Evolutionary conservation across 2,888 invertebrate species (phyloP).

Genomic region (Mythimna ferrago): DNA sequence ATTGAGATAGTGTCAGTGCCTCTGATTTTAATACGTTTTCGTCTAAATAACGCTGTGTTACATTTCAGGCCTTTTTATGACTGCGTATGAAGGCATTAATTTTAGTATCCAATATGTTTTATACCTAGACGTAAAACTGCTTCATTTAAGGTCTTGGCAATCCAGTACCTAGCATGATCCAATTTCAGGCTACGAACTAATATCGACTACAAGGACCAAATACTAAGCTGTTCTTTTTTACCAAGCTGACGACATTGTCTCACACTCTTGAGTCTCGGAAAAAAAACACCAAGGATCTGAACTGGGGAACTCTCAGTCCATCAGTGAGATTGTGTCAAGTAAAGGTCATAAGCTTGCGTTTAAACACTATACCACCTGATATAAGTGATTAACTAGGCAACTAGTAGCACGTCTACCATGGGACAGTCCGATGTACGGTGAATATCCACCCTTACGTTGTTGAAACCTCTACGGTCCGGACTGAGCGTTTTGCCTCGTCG

Average conservation of each 20-base stretch:
- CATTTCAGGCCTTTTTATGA: conserved; percentile 4
- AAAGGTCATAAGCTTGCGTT: background rate
- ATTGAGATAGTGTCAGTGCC: conserved; percentile 26
- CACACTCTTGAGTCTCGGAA: background rate
- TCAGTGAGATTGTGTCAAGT: background rate
- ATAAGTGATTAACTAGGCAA: background rate
- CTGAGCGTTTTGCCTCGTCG: too few species aligned
- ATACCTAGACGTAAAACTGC: conserved; percentile 14
- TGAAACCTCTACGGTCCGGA: too few species aligned
- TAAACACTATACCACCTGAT: background rate
- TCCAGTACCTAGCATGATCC: background rate
- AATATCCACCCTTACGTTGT: too few species aligned
- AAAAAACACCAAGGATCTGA: background rate
- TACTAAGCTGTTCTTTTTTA: background rate
- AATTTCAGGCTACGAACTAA: conserved; percentile 3
- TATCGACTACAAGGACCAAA: background rate
- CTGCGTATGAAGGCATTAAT: conserved; percentile 29
- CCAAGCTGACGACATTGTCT: background rate
- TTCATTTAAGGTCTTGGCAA: conserved; percentile 6
- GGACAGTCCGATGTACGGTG: too few species aligned
- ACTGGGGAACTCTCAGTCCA: background rate
- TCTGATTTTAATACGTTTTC: conserved; percentile 40
- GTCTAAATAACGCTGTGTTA: conserved; percentile 31
- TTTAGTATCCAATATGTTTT: conserved; percentile 32
- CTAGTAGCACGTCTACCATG: too few species aligned